Conservation (phyloP, 2,113 vertebrate genomes). For the Micronycteris hirsuta region DNA sequence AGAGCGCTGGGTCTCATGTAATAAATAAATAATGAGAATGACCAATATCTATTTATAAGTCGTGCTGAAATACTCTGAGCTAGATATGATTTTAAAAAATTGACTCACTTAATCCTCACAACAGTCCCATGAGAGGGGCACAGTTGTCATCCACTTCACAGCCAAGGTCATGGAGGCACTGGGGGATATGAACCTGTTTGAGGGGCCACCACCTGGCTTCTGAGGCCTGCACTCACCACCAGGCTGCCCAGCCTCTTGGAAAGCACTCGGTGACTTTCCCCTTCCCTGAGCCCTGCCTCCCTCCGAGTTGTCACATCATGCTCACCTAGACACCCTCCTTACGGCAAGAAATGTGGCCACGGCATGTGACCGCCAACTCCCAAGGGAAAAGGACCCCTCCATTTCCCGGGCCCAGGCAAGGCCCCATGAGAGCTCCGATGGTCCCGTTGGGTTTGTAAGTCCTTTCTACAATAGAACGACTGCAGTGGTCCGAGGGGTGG, state of each 20-base stretch:
- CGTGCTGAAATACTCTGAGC: background rate
- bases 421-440: background rate
- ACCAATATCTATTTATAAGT: background rate
- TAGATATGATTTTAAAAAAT: background rate
- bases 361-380: background rate
- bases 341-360: background rate
- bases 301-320: background rate
- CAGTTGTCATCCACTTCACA: fast-evolving
- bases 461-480: background rate
- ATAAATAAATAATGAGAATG: background rate
- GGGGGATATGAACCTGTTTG: fast-evolving
- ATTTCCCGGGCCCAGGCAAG: background rate
- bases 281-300: background rate
- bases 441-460: no score
- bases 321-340: background rate
- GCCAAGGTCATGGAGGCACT: fast-evolving
- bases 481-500: fast-evolving
- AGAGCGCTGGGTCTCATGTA: fast-evolving
- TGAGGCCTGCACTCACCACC: fast-evolving
- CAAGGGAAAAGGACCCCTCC: background rate
- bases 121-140: background rate
- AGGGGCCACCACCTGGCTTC: background rate
- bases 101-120: background rate
- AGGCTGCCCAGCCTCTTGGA: background rate
- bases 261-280: background rate